These are phyloP conservation scores for Callitettix versicolor DNA, from an alignment of 1,140 invertebrate genomes.

Conservation along the genomic window DNA sequence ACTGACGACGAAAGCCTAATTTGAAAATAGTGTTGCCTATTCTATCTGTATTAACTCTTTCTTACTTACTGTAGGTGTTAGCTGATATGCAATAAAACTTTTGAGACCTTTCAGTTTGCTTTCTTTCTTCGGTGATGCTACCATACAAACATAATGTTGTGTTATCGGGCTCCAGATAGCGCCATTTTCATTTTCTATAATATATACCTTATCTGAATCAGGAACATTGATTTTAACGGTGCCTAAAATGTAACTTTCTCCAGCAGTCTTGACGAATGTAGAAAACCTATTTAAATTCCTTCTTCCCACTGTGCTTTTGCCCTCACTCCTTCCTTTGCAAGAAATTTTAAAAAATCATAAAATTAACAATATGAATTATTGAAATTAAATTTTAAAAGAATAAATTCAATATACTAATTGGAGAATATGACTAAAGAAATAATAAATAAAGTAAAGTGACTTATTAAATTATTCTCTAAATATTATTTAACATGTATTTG, in stretches of 20 bases:
- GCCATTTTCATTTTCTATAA: constrained; percentile 54
- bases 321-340: constrained; percentile 9
- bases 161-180: constrained; percentile 59
- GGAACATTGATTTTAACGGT: constrained; percentile 56
- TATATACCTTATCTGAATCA: constrained; percentile 65
- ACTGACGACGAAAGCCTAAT: no score
- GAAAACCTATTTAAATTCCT: constrained; percentile 84
- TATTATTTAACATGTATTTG: no score
- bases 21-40: no score
- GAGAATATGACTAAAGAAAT: no score
- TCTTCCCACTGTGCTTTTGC: constrained; percentile 49
- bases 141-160: constrained; percentile 67
- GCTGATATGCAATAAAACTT: constrained; percentile 91
- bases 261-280: constrained; percentile 80
- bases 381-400: neutral
- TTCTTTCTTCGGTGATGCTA: constrained; percentile 93
- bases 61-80: constrained; percentile 72
- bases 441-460: no score
- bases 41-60: no score
- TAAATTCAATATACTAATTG: no score
- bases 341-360: neutral
- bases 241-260: constrained; percentile 84
- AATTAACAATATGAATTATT: neutral
- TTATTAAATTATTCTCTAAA: no score
- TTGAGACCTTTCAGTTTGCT: constrained; percentile 94